A percentile compares a stretch with the other conserved stretches of the same genome.
phyloP scores from a whole-genome alignment of 2,113 vertebrate species.

The Ceuthmochares aereus region DNA sequence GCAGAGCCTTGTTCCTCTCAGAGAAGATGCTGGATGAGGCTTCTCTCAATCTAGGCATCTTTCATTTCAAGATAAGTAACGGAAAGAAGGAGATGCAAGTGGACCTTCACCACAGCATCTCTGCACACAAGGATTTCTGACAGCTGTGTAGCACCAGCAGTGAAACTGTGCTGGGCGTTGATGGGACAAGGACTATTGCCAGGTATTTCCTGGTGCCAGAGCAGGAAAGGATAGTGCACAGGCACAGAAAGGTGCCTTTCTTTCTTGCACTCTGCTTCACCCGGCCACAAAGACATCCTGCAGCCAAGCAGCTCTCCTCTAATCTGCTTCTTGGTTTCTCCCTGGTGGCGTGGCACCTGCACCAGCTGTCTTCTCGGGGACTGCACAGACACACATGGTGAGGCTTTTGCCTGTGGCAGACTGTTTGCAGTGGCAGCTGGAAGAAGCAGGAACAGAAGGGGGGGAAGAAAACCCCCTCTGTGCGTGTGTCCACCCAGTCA shows the following conservation, averaged over 20 bases:
- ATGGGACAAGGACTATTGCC: not conserved
- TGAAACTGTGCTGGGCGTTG: not conserved
- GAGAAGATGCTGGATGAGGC: not conserved
- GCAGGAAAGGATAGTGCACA: not conserved
- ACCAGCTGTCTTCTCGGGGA: not conserved
- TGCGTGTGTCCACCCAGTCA: not conserved
- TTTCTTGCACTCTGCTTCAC: not conserved
- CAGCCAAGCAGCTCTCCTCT: not conserved
- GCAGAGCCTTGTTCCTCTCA: not conserved
- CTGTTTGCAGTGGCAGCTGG: not conserved
- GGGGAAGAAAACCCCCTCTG: fast-evolving
- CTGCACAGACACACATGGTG: not conserved
- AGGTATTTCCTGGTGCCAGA: not conserved
- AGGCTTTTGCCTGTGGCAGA: not conserved
- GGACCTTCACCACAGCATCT: not conserved
- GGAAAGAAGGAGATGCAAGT: not conserved
- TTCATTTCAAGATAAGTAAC: not conserved
- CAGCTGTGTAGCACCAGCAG: fast-evolving
- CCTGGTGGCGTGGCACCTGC: not conserved
- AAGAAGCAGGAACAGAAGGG: not conserved
- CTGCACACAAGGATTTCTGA: not conserved
- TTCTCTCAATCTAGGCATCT: not conserved
- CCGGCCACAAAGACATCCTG: fast-evolving
- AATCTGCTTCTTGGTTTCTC: not conserved
- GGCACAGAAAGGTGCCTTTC: not conserved